Percentiles rank a stretch among this genome's conserved stretches.
Evolutionary conservation across 2,888 invertebrate genomes (phyloP).

Genomic region (Drosophila heteroneura): DNA sequence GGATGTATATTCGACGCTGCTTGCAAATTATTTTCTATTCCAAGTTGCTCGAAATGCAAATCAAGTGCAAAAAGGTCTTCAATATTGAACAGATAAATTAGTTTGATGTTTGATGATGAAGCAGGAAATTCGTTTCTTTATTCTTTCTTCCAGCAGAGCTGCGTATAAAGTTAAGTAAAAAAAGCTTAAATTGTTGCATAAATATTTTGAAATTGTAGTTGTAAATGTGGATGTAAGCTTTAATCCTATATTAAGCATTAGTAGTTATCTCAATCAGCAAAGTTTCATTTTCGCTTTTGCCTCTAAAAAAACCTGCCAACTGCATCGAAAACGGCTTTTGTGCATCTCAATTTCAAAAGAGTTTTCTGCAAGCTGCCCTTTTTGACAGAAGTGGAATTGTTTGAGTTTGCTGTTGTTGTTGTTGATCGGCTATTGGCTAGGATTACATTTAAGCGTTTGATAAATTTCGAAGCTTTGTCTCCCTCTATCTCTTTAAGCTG

Average conservation of each 20-base stretch:
- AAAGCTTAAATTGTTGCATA: not conserved
- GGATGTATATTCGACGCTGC: not conserved
- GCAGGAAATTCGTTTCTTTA: not conserved
- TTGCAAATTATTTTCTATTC: slow-evolving; percentile 1
- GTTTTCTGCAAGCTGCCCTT: not conserved
- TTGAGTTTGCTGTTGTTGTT: slow-evolving; percentile 3
- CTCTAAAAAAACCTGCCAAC: not conserved
- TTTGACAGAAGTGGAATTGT: not conserved
- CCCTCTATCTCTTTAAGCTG: slow-evolving; percentile 1
- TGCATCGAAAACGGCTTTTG: not conserved
- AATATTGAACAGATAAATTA: slow-evolving; percentile 25
- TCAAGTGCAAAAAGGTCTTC: slow-evolving; percentile 38
- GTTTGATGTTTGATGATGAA: not conserved
- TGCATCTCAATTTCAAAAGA: not conserved
- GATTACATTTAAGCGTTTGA: slow-evolving; percentile 3
- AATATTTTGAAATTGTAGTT: not conserved
- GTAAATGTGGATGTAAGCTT: not conserved
- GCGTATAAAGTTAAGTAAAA: not conserved
- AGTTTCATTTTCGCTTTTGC: not conserved
- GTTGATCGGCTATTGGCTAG: not conserved
- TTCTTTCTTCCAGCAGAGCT: not conserved
- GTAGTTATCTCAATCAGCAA: not conserved
- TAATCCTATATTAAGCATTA: not conserved
- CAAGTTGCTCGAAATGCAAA: slow-evolving; percentile 35
- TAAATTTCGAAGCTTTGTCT: not conserved